These are phyloP conservation scores for Charanyca ferruginea DNA, from an alignment of 2,888 invertebrate species.

Conservation along the genomic window DNA sequence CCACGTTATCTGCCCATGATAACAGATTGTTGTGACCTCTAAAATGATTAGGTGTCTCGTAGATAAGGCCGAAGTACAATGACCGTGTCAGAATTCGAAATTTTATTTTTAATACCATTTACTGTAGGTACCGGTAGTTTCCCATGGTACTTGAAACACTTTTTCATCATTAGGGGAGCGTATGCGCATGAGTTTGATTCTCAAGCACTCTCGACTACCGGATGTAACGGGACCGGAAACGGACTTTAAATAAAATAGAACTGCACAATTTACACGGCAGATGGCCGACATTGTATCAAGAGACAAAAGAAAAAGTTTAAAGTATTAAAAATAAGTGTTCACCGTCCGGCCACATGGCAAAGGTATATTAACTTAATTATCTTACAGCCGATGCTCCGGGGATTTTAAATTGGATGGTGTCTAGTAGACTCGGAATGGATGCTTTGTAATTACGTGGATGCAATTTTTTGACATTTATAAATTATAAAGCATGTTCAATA, in stretches of 20 bases:
- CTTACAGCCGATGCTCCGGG: slow-evolving; percentile 53
- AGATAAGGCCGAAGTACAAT: slow-evolving; percentile 86
- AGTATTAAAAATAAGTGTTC: slow-evolving; percentile 68
- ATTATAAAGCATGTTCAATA: slow-evolving; percentile 45
- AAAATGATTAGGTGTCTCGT: slow-evolving; percentile 84
- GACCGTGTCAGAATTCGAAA: slow-evolving; percentile 81
- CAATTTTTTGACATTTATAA: slow-evolving; percentile 68
- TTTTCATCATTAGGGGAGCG: slow-evolving; percentile 70
- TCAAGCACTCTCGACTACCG: slow-evolving; percentile 84
- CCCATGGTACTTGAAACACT: slow-evolving; percentile 71
- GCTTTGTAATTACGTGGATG: slow-evolving; percentile 70
- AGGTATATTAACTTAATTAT: slow-evolving; percentile 77
- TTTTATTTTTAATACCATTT: slow-evolving; percentile 44
- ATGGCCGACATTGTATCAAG: slow-evolving; percentile 77
- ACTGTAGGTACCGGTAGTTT: slow-evolving; percentile 64
- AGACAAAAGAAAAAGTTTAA: slow-evolving; percentile 74
- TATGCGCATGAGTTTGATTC: slow-evolving; percentile 70
- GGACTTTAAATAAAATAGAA: slow-evolving; percentile 78
- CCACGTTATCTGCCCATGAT: slow-evolving; percentile 83
- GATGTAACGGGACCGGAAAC: slow-evolving; percentile 88
- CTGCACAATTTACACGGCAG: slow-evolving; percentile 78
- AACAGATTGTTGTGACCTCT: slow-evolving; percentile 88
- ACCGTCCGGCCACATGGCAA: slow-evolving; percentile 64
- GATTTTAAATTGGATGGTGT: slow-evolving; percentile 72
- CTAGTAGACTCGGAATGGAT: slow-evolving; percentile 70